Evolutionary conservation across 2,797 vertebrate species (phyloP).

Genomic region (Melanotaenia trifasciata): DNA sequence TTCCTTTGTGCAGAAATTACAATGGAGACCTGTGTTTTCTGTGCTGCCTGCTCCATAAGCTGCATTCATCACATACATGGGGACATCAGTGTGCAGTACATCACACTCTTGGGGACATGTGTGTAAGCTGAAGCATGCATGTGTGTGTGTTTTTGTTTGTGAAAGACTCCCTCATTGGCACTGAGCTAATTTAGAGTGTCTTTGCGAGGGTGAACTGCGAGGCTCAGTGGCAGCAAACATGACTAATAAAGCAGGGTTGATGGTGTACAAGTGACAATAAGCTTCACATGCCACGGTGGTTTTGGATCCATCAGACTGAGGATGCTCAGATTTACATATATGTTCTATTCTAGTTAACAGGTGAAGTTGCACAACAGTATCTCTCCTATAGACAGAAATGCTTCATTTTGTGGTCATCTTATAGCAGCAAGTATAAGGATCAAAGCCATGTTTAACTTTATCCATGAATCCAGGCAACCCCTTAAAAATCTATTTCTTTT

Average conservation of each 20-base stretch:
- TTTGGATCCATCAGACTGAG: not conserved
- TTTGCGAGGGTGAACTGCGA: slow-evolving; percentile 39
- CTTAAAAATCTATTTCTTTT: not conserved
- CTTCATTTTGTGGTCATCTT: not conserved
- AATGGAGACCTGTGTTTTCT: slow-evolving; percentile 67
- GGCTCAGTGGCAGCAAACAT: slow-evolving; percentile 32
- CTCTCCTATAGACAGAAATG: no score
- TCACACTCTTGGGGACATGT: slow-evolving; percentile 68
- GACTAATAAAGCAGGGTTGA: slow-evolving; percentile 21
- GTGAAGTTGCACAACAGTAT: not conserved
- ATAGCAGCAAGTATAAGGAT: not conserved
- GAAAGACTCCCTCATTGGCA: slow-evolving; percentile 51
- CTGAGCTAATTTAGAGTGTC: slow-evolving; percentile 62
- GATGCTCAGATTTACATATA: not conserved
- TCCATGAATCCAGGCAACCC: not conserved
- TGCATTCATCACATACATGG: slow-evolving; percentile 69
- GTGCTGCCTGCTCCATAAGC: slow-evolving; percentile 61
- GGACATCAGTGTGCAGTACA: slow-evolving; percentile 58
- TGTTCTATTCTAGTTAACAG: not conserved
- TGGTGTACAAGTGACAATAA: slow-evolving; percentile 5
- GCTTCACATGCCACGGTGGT: not conserved
- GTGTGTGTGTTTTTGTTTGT: slow-evolving; percentile 38
- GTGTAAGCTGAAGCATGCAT: slow-evolving; percentile 19
- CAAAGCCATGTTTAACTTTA: not conserved
- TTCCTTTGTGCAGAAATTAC: slow-evolving; percentile 74